A percentile compares a stretch with the other conserved stretches of the same genome.
phyloP scores from a whole-genome alignment of 2,888 invertebrate genomes.

The Harpagoxenus sublaevis region DNA sequence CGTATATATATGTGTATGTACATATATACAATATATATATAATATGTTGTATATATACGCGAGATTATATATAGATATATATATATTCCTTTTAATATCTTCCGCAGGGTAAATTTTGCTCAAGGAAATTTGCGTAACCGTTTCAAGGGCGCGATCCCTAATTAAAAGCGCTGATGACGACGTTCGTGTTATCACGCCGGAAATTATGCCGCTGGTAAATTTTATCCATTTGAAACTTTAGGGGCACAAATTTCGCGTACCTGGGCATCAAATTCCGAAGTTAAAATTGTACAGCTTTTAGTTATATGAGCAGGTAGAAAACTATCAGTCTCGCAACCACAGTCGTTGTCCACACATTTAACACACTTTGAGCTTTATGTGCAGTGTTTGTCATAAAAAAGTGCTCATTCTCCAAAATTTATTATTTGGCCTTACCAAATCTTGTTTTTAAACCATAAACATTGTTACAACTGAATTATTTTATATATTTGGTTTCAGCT shows the following conservation, averaged over 20 bases:
- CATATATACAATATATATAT: no score
- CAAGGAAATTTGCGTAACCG: conserved; percentile 43
- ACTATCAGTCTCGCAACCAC: neutral
- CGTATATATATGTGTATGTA: neutral
- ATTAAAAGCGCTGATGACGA: conserved; percentile 63
- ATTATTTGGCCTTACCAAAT: no score
- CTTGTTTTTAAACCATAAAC: no score
- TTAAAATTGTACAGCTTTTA: conserved; percentile 45
- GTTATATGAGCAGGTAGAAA: neutral
- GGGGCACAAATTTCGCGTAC: conserved; percentile 29
- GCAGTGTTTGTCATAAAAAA: no score
- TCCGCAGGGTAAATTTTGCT: conserved; percentile 45
- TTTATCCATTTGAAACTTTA: conserved; percentile 51
- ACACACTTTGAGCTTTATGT: neutral
- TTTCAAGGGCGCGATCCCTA: conserved; percentile 51
- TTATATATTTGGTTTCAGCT: no score
- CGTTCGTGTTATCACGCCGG: conserved; percentile 38
- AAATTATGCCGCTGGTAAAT: conserved; percentile 54
- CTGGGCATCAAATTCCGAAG: conserved; percentile 43
- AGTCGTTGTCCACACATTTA: neutral
- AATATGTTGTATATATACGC: neutral
- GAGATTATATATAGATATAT: neutral
- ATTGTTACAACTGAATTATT: no score
- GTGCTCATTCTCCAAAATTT: no score
- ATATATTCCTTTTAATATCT: conserved; percentile 42